Evolutionary conservation across 1,140 invertebrate species (phyloP), one percentile per base, ranked within the genome.

Genomic region (Diorhabda sublineata): DNA sequence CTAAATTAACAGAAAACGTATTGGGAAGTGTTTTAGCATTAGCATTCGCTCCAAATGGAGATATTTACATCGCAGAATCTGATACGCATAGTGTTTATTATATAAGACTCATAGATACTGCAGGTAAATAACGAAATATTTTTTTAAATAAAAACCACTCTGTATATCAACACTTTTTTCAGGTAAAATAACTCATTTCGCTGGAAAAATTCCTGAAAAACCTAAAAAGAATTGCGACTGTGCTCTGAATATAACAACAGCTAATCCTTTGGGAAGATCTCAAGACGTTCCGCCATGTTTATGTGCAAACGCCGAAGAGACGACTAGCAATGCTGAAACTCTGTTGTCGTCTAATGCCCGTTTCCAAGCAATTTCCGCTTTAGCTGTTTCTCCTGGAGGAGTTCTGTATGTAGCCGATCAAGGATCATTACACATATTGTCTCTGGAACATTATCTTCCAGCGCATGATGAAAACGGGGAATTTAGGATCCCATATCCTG

Each of bases 391-490:
- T 8, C 95, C 96, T 52, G 95, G 98, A 81, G 95, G 95, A 0
- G 91, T 96, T 44, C 83, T 98, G 3, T 94, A 98, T 82, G 90
- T 98, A 43, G 94, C 95, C 11, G 97, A 98, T 83, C 96, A 97
- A 86, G 94, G 90, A 67, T 92, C 90, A 3, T 83, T 97, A 4
- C 91, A 96, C 66, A 94, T 98, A 61, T 83, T 97, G 58, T 93
- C 96, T 0, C 82, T 98, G 9, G 90, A 96, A 74, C 94, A 95
- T 61, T 95, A 95, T 80, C 81, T 98, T 66, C 95, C 96, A 0
- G 88, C 88, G 41, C 92, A 95, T 73, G 93, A 96, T 78, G 90
- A 94, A 80, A 93, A 90, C 75, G 92, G 93, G 4, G 94, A 97
- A 81, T 98, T 96, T 81, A 92, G 94, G 77, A 95, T 98, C 76